Conservation (phyloP, 2,888 invertebrate genomes). For the Dryococelus australis region DNA sequence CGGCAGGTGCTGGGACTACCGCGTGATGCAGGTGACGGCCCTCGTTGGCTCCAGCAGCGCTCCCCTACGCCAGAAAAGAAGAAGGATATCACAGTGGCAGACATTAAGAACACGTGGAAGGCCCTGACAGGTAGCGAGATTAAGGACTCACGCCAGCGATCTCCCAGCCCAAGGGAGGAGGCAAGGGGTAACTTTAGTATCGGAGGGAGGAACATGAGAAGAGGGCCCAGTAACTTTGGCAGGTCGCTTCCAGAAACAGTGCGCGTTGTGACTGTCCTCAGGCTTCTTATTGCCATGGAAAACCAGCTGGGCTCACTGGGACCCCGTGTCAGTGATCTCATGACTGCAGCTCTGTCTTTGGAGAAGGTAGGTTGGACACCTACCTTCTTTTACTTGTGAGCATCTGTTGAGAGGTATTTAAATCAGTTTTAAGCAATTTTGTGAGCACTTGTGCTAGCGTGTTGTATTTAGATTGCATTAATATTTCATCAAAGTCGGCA, state of each 20-base stretch:
- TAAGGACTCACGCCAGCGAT: constrained; percentile 51
- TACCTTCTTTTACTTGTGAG: constrained; percentile 44
- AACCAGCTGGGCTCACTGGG: constrained; percentile 85
- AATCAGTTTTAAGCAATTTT: too few relatives aligned
- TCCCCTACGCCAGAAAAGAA: constrained; percentile 49
- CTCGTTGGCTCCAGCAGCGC: constrained; percentile 32
- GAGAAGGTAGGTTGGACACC: constrained; percentile 65
- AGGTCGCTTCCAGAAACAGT: constrained; percentile 59
- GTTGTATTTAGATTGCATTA: too few relatives aligned
- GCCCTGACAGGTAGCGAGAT: constrained; percentile 51
- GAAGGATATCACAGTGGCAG: constrained; percentile 49
- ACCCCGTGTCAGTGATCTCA: constrained; percentile 74
- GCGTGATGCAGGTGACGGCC: constrained; percentile 53
- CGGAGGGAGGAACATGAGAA: constrained; percentile 34
- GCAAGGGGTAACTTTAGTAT: constrained; percentile 44
- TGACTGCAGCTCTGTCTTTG: constrained; percentile 79
- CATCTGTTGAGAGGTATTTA: too few relatives aligned
- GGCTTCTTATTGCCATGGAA: constrained; percentile 81
- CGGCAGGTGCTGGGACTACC: constrained; percentile 66
- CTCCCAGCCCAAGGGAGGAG: constrained; percentile 58
- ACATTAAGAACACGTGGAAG: constrained; percentile 52
- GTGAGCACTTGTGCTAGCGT: too few relatives aligned
- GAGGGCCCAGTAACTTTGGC: neutral
- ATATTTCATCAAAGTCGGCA: too few relatives aligned
- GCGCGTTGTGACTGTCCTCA: constrained; percentile 70